Evolutionary conservation across 2,797 vertebrate genomes (phyloP), one percentile per base, ranked within the genome.

Genomic region (Enteromius radiatus): DNA sequence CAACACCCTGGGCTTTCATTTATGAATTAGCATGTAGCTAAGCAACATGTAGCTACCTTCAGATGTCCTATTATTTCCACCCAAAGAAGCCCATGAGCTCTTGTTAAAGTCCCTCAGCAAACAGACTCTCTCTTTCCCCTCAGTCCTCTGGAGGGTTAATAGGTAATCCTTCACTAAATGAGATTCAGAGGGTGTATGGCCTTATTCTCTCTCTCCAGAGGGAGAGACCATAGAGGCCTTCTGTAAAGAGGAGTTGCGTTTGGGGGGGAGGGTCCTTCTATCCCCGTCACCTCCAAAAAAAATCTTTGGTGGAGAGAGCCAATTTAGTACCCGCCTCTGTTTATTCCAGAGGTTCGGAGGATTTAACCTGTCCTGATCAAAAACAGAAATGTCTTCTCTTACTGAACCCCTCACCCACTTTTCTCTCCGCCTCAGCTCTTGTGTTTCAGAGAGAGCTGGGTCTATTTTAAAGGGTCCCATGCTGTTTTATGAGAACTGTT

Each of bases 81-180:
- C 61, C 74, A 67, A 12, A 38, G 59, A 71, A 82, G 80, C 67
- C 36, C 45, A 56, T 74, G 84, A 77, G 79, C 81, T 61, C 65
- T 86, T 76, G 61, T 67, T 81, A 61, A 86, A 86, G 83, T 86
- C 68, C 83, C 71, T 84, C 61, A 81, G 81, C 78, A 88, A 83
- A 81, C 83, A 81, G 73, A 63, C 28, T 84, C 82, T 82, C 84
- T 56, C 79, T 77, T 82, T 84, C 65, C 76, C 12, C 43, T 21
- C 56, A 21, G 88, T 83, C 87, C 87, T 84, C 84, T 88, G 85
- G 86, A 87, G 93, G 91, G 92, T 90, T 94, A 88, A 89, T 89
- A 91, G 91, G 80, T 93, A 94, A 94, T 91, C 92, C 89, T 91
- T 90, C 91, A 91, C 92, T 93, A 94, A 93, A 93, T 92, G 89